Evolutionary conservation across 2,113 vertebrate species (phyloP), one percentile per base, ranked within the genome.

Genomic region (Bambusicola thoracicus): DNA sequence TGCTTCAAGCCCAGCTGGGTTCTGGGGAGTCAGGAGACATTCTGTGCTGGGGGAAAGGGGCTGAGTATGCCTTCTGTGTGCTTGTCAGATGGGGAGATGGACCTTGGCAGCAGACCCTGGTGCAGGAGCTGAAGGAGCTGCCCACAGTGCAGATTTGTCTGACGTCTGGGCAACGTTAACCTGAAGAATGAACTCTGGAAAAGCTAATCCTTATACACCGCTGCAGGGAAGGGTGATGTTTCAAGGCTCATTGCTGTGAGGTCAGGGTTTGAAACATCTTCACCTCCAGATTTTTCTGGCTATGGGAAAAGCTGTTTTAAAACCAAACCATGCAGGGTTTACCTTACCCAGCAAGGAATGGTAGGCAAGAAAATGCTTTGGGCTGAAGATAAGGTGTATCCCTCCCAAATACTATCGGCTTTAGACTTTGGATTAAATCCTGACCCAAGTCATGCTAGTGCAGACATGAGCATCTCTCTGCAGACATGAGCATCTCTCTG

Each of bases 361-460:
- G 30, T 24, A 40, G 76, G 41, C 27, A 85, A 67, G 27, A 1
- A 83, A 81, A 80, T 58, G 22, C 10, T 49, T 61, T 21, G 41
- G 13, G 46, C 22, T 81, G 59, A 19, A 80, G 38, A 18, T 10
- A 88, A 70, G 77, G 74, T 0, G 2, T 5, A 88, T 48, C 22
- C 61, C 15, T 67, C 38, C 18, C 38, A 76, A 30, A 43, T 13
- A 79, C 8, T 3, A 40, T 3, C 30, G 29, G 24, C 36, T 80
- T 82, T 74, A 90, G 72, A 77, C 11, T 94, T 82, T 41, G 49
- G 41, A 80, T 85, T 90, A 94, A 91, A 85, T 29, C 25, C 32
- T 38, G 17, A 72, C 40, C 38, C 78, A 56, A 78, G 80, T 72
- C 48, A 67, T 21, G 51, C 2, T 2, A 4, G 74, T 27, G 43